A percentile compares a stretch with the other conserved stretches of the same genome.
Evolutionary conservation across 2,797 vertebrate genomes (phyloP).

Genomic region (Enteromius paludinosus): DNA sequence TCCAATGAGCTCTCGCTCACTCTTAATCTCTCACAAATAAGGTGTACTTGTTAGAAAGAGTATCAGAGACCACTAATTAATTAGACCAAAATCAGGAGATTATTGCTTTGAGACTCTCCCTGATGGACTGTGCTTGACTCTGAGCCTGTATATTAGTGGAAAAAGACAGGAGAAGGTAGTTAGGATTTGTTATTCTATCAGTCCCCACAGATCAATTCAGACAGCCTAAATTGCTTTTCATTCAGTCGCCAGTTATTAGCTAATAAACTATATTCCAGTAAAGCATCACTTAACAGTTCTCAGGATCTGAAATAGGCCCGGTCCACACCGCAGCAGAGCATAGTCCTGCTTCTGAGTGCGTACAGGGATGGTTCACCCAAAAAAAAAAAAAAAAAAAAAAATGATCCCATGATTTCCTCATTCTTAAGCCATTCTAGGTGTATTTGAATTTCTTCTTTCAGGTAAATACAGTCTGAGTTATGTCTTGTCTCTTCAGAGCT

Average conservation of each 20-base stretch:
- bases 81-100: slow-evolving; percentile 91
- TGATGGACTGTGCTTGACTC: slow-evolving; percentile 79
- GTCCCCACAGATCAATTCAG: slow-evolving; percentile 50
- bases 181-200: slow-evolving; percentile 67
- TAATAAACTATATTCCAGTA: neutral
- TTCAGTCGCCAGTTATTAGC: neutral
- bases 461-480: neutral
- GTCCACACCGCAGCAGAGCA: neutral
- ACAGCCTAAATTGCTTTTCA: slow-evolving; percentile 1
- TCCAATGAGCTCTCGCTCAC: slow-evolving; percentile 87
- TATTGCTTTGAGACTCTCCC: slow-evolving; percentile 83
- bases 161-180: slow-evolving; percentile 27
- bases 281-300: neutral
- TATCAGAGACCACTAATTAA: slow-evolving; percentile 89
- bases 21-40: slow-evolving; percentile 94
- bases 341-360: neutral
- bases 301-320: neutral
- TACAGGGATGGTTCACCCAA: neutral
- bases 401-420: neutral
- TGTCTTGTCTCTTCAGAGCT: neutral
- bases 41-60: slow-evolving; percentile 87
- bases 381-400: neutral
- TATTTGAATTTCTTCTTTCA: neutral
- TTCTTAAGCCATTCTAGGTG: neutral
- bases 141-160: slow-evolving; percentile 43